Evolutionary conservation across 2,113 vertebrate genomes (phyloP).

Genomic region (Ciconia boyciana): DNA sequence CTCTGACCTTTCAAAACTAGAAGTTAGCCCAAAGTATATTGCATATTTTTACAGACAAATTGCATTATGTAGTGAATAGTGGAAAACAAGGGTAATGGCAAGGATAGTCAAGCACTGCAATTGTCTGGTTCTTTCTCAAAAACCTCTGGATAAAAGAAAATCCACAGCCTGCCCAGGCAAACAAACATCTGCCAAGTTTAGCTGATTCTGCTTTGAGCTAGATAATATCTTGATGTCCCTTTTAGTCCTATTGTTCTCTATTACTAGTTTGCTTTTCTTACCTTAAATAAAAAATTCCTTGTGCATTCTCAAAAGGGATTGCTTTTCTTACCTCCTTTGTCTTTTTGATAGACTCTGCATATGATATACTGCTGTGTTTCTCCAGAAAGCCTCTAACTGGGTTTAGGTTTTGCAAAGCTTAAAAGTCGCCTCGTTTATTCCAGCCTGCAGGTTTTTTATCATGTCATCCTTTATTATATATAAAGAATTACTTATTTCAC

Average conservation of each 20-base stretch:
- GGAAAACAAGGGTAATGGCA: background rate
- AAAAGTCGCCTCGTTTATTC: background rate
- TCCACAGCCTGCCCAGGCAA: background rate
- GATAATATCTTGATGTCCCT: background rate
- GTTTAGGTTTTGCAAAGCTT: background rate
- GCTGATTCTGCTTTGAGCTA: background rate
- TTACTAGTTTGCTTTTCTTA: background rate
- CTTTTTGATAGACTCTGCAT: background rate
- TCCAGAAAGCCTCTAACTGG: background rate
- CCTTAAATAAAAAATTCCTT: background rate
- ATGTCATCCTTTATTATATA: background rate
- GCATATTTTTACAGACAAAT: background rate
- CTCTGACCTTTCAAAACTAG: background rate
- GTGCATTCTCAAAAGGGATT: background rate
- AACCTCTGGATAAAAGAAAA: background rate
- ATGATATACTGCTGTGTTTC: accelerated
- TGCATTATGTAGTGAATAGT: background rate
- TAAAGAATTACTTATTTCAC: background rate
- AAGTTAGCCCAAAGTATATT: background rate
- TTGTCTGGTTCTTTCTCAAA: background rate
- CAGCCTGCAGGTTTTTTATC: background rate
- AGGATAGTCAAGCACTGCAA: background rate
- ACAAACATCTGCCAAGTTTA: background rate
- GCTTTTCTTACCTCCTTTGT: background rate
- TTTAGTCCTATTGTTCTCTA: background rate